Evolutionary conservation across 2,797 vertebrate genomes (phyloP), one percentile per base, ranked within the genome.

Genomic region (Acanthis flammea): DNA sequence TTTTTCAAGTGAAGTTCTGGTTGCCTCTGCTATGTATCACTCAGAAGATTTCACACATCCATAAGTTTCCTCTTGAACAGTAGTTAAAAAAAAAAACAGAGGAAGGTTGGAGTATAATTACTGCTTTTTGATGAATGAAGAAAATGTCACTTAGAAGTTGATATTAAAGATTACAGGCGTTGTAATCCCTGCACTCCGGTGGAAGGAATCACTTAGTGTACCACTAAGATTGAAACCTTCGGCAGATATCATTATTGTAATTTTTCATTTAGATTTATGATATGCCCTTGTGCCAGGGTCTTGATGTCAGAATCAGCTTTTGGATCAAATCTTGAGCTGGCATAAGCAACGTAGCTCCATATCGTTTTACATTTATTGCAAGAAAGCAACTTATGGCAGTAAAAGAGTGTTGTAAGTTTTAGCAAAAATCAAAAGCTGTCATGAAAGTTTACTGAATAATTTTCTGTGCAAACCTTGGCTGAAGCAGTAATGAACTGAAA

Each of bases 371-470:
- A 92, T 94, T 78, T 92, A 93, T 88, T 90, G 65, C 92, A 93
- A 96, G 85, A 86, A 95, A 95, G 86, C 92, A 93, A 85, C 81
- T 95, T 93, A 92, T 76, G 86, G 75, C 92, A 79, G 79, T 44
- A 95, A 84, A 86, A 92, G 55, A 54, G 8, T 93, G 78, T 90
- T 93, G 65, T 75, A 95, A 96, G 90, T 89, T 95, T 57, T 3
- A 82, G 86, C 51, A 90, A 95, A 90, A 94, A 92, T 94, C 75
- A 77, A 93, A 95, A 93, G 81, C 93, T 91, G 84, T 94, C 61
- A 44, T 80, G 61, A 91, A 94, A 92, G 87, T 96, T 95, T 92
- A 74, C 85, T 39, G 93, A 91, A 95, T 87, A 89, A 89, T 93
- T 95, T 94, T 89, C 60, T 80, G 68, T 44, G 54, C 53, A 91